A percentile compares a stretch with the other conserved stretches of the same genome.
Conservation (phyloP, 2,797 vertebrate genomes). For the Melopsittacus undulatus region DNA sequence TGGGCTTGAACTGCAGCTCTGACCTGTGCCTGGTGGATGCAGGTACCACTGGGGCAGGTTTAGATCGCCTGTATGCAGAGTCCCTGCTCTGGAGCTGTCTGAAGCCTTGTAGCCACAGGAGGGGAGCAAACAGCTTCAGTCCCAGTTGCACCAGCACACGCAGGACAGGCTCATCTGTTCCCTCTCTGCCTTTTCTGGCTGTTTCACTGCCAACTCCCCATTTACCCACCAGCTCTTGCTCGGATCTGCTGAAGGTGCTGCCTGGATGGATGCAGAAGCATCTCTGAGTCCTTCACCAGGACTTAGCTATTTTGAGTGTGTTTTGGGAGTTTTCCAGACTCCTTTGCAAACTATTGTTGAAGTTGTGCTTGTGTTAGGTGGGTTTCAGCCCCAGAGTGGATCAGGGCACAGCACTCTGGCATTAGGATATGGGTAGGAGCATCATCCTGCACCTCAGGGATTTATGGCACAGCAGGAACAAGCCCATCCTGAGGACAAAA, state of each 20-base stretch:
- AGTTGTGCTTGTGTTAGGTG: not conserved
- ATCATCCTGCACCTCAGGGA: not conserved
- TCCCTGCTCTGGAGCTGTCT: not conserved
- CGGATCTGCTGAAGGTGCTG: not conserved
- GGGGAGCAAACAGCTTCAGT: fast-evolving
- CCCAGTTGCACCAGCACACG: not conserved
- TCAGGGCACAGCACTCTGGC: fast-evolving
- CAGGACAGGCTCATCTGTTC: not conserved
- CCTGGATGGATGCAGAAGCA: not conserved
- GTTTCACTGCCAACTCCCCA: fast-evolving
- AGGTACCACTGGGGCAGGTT: fast-evolving
- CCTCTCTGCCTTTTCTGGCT: not conserved
- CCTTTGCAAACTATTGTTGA: fast-evolving
- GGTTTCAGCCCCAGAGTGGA: fast-evolving
- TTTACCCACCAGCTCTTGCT: not conserved
- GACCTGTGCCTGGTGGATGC: fast-evolving
- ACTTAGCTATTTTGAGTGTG: fast-evolving
- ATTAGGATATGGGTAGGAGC: fast-evolving
- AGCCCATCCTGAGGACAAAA: fast-evolving
- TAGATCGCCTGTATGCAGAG: fast-evolving
- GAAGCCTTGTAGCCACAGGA: not conserved
- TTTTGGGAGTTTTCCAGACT: not conserved
- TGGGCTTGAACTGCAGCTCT: not conserved
- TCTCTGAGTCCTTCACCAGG: not conserved
- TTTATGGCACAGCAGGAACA: fast-evolving